phyloP scores from a whole-genome alignment of 1,140 invertebrate genomes.

The Triops longicaudatus region DNA sequence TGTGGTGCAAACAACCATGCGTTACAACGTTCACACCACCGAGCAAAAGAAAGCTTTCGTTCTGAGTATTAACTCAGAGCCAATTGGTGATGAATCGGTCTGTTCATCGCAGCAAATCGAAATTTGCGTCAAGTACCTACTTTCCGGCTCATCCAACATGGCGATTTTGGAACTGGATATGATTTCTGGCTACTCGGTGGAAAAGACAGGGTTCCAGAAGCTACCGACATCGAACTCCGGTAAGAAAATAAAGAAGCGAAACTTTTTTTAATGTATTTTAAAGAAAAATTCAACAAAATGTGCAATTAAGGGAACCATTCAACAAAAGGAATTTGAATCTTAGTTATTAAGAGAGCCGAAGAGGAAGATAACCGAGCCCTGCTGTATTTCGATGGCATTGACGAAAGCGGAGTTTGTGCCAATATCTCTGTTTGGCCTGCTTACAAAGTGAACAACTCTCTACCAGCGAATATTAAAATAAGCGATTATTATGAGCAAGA shows the following conservation, averaged over 20 bases:
- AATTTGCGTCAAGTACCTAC: neutral
- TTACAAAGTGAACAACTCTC: constrained; percentile 41
- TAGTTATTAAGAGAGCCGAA: neutral
- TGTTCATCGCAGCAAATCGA: neutral
- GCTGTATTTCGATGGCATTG: neutral
- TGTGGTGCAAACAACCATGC: constrained; percentile 42
- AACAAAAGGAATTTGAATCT: neutral
- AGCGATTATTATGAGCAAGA: constrained; percentile 63
- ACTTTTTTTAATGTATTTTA: neutral
- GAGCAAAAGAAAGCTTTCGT: constrained; percentile 43
- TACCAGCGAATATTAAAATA: constrained; percentile 52
- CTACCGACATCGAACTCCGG: neutral
- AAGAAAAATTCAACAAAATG: too few species aligned
- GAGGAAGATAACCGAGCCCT: neutral
- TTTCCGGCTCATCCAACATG: constrained; percentile 46
- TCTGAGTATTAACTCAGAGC: constrained; percentile 31
- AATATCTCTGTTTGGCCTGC: neutral
- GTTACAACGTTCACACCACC: constrained; percentile 43
- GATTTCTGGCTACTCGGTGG: constrained; percentile 53
- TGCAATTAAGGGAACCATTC: too few species aligned
- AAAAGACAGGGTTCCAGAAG: constrained; percentile 36
- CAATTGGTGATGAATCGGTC: neutral
- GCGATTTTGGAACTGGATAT: constrained; percentile 53
- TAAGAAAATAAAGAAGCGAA: neutral
- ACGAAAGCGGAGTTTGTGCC: neutral